phyloP scores from a whole-genome alignment of 2,888 invertebrate species.

The Melanostoma mellinum region DNA sequence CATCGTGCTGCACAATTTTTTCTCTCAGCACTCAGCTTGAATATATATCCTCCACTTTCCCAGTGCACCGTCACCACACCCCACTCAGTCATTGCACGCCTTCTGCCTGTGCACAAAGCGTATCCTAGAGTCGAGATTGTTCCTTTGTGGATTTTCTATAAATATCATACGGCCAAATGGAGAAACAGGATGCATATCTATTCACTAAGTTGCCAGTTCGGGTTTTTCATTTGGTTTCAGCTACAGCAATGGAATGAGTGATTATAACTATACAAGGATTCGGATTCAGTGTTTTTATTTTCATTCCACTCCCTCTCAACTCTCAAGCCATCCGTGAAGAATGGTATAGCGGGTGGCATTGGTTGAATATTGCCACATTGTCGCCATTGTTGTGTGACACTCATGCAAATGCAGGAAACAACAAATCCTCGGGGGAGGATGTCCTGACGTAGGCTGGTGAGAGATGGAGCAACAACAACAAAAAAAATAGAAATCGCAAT shows the following conservation, averaged over 20 bases:
- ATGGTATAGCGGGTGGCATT: conserved; percentile 44
- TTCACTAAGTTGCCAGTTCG: conserved; percentile 71
- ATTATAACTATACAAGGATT: conserved; percentile 63
- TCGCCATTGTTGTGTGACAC: conserved; percentile 72
- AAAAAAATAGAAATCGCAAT: conserved; percentile 61
- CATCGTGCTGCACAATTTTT: conserved; percentile 50
- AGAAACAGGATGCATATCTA: conserved; percentile 65
- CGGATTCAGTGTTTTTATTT: conserved; percentile 31
- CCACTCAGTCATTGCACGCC: conserved; percentile 8
- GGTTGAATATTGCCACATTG: conserved; percentile 71
- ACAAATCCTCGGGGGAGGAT: conserved; percentile 56
- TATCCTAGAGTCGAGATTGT: conserved; percentile 69
- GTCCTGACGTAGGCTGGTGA: conserved; percentile 22
- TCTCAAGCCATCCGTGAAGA: too few relatives aligned
- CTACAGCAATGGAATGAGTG: conserved; percentile 42
- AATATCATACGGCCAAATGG: conserved; percentile 73
- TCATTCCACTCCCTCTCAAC: not conserved
- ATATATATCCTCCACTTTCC: conserved; percentile 13
- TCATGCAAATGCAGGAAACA: conserved; percentile 71
- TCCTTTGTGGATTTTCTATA: conserved; percentile 73
- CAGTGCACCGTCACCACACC: not conserved
- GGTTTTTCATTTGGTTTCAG: conserved; percentile 68
- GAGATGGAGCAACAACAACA: conserved; percentile 13
- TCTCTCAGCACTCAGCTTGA: conserved; percentile 51
- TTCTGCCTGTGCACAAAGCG: conserved; percentile 55